Percentiles rank a stretch among this genome's conserved stretches.
These are phyloP conservation scores for Phlogophora meticulosa DNA, from an alignment of 2,888 invertebrate species.

Conservation along the genomic window DNA sequence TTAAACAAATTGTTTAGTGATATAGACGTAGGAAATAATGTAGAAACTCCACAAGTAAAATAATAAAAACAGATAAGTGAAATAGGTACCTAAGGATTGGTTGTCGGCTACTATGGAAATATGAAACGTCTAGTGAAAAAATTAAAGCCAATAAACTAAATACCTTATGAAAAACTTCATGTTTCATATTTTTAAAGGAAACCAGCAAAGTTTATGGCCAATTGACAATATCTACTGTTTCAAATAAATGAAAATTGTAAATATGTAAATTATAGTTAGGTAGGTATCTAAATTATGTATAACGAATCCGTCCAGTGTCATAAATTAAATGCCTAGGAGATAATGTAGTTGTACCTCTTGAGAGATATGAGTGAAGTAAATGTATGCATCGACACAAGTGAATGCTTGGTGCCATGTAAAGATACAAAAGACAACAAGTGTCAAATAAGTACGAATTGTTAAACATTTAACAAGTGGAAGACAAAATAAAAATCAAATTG, in stretches of 20 bases:
- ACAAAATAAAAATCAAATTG: neutral
- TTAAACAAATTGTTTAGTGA: conserved; percentile 39
- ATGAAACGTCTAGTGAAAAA: conserved; percentile 52
- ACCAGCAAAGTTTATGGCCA: conserved; percentile 19
- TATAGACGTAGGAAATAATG: conserved; percentile 33
- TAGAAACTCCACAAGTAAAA: conserved; percentile 5
- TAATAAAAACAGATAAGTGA: neutral
- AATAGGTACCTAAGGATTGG: conserved; percentile 23
- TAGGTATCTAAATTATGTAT: conserved; percentile 68
- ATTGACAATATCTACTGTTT: conserved; percentile 27
- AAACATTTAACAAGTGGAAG: too few relatives aligned
- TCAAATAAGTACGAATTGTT: conserved; percentile 10
- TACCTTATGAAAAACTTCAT: conserved; percentile 39
- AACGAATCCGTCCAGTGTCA: conserved; percentile 86
- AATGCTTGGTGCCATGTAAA: conserved; percentile 87
- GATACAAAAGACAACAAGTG: conserved; percentile 51
- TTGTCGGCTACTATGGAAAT: conserved; percentile 41
- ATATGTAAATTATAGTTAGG: conserved; percentile 79
- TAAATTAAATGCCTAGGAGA: conserved; percentile 73
- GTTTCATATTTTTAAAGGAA: conserved; percentile 52
- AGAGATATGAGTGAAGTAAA: conserved; percentile 43
- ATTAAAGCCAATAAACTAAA: conserved; percentile 39
- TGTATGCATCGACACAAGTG: conserved; percentile 81
- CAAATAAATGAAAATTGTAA: conserved; percentile 74
- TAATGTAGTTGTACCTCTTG: conserved; percentile 63